A percentile compares a stretch with the other conserved stretches of the same genome.
Evolutionary conservation across 2,888 invertebrate species (phyloP).

Genomic region (Erebia epiphron): DNA sequence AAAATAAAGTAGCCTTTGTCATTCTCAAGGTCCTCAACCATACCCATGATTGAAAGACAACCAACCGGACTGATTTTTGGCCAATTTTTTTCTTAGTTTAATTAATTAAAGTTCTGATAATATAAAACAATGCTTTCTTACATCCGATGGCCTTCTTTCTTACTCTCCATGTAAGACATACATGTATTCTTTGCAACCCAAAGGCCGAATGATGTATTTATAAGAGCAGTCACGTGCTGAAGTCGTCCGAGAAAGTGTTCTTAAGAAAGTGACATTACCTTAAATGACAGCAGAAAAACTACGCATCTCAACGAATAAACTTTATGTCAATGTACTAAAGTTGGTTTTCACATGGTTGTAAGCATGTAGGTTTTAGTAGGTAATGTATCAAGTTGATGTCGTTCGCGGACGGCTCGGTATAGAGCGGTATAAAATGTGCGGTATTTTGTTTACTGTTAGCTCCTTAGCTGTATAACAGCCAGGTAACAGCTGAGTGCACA

Average conservation of each 20-base stretch:
- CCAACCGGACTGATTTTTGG: too few relatives aligned
- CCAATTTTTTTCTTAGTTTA: too few relatives aligned
- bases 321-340: background rate
- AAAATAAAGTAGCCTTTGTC: too few relatives aligned
- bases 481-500: background rate
- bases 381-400: background rate
- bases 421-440: background rate
- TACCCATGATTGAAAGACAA: too few relatives aligned
- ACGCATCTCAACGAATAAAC: background rate
- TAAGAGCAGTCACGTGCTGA: conserved; percentile 1
- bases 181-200: too few relatives aligned
- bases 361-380: background rate
- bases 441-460: conserved; percentile 12
- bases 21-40: too few relatives aligned
- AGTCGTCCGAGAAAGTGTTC: conserved; percentile 43
- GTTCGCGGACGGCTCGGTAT: background rate
- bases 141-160: too few relatives aligned
- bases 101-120: too few relatives aligned
- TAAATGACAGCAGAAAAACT: conserved; percentile 38
- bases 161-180: too few relatives aligned
- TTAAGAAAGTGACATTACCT: conserved; percentile 43
- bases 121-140: too few relatives aligned
- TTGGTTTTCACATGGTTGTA: background rate
- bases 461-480: background rate
- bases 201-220: background rate